Evolutionary conservation across 2,888 invertebrate genomes (phyloP), one percentile per base, ranked within the genome.

Genomic region (Vesta saturnalis): DNA sequence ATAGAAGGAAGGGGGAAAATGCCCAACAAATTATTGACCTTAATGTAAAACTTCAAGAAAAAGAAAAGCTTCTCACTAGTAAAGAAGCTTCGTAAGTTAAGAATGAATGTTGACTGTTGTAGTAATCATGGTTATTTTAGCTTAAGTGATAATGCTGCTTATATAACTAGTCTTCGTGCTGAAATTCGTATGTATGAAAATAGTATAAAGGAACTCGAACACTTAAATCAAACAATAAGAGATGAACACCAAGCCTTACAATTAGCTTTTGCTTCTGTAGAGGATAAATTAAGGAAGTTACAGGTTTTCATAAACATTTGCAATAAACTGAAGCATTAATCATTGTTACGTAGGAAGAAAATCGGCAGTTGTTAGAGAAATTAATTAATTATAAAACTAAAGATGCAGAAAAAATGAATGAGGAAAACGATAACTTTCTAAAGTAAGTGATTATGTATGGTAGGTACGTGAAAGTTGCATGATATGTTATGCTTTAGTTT

Each of bases 221-320:
- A 90, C 73, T 85, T 95, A 10, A 96, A 96, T 85, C 94, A 96
- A 85, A 91, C 95, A 75, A 84, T 98, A 64, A 89, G 93, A 78
- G 98, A 99, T 85, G 98, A 99, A 85, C 94, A 97, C 82, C 95
- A 96, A 83, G 96, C 97, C 0, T 84, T 97, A 69, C 97, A 97
- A 81, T 87, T 99, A 74, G 95, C 96, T 1, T 97, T 94, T 85
- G 91, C 92, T 64, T 89, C 95, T 6, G 86, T 97, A 54, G 97
- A 99, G 85, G 95, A 95, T 16, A 96, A 96, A 85, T 87, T 95
- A 76, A 88, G 94, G 73, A 93, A 92, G 85, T 88, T 90, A 54
- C 93, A 94, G 89, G 93, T 94, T 83, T 78, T 60, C 62, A 58
- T 57, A 61, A 60, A 21, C 4, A 23, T 23, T 23, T 23, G 3